Base-by-base conservation (phyloP, 1,140 invertebrate species). In the Tenebrio molitor region DNA sequence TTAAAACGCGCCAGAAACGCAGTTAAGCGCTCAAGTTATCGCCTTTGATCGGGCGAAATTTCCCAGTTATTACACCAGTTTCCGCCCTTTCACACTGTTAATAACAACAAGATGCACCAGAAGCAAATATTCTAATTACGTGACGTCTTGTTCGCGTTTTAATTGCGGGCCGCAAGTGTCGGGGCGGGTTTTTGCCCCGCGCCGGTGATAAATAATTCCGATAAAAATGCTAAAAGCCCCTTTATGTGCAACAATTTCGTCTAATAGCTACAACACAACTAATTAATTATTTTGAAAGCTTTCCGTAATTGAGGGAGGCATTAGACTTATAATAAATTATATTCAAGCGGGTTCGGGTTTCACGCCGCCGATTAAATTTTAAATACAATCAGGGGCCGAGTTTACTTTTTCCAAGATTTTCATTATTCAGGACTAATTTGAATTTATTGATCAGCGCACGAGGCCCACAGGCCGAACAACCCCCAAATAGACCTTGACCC, bases 221-320 rank as follows among this genome's bases (percentile, higher is more conserved):
- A 23, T 25, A 58, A 58, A 58, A 58, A 58, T 50, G 50, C 50
- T 58, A 58, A 58, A 58, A 58, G 23, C 23, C 15, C 50, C 23
- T 58, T 58, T 58, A 58, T 29, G 23, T 58, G 21, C 21, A 58
- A 58, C 21, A 58, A 58, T 58, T 29, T 29, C 50, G 50, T 29
- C 50, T 58, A 58, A 58, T 29, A 58, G 50, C 21, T 29, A 25
- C 50, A 58, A 58, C 21, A 53, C 50, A 58, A 58, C 50, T 58
- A 58, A 58, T 58, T 58, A 58, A 58, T 58, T 58, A 58, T 58
- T 58, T 58, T 58, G 50, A 58, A 58, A 58, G 50, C 50, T 58
- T 58, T 58, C 50, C 21, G 50, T 58, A 58, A 58, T 29, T 25
- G 50, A 58, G 50, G 21, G n/a, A 12, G 6, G 50, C 23, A 58